These are phyloP conservation scores for Mylabris phalerata DNA, from an alignment of 1,140 invertebrate species.

Conservation along the genomic window DNA sequence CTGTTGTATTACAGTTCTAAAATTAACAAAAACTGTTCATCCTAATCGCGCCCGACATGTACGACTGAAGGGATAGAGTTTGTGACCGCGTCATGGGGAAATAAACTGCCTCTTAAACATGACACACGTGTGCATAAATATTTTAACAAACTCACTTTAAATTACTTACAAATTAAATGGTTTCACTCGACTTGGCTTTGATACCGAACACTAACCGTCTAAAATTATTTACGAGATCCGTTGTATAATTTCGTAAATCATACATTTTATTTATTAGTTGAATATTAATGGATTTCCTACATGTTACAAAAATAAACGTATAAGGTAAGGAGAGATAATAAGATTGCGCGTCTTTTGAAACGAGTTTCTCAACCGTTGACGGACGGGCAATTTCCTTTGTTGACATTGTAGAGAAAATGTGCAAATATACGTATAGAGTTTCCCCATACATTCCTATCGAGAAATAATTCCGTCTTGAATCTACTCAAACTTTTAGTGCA, in stretches of 20 bases:
- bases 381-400: conserved; percentile 8
- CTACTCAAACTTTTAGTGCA: conserved; percentile 6
- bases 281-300: too few relatives aligned
- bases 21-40: conserved; percentile 8
- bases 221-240: conserved; percentile 13
- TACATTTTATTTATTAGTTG: too few relatives aligned
- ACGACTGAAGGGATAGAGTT: conserved; percentile 7
- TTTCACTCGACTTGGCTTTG: conserved; percentile 15
- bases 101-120: conserved; percentile 18
- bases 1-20: neutral
- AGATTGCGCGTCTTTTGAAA: too few relatives aligned
- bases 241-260: too few relatives aligned
- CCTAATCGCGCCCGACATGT: conserved; percentile 10
- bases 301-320: too few relatives aligned
- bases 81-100: conserved; percentile 3
- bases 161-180: conserved; percentile 18
- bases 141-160: conserved; percentile 18
- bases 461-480: conserved; percentile 13
- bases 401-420: conserved; percentile 13
- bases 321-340: too few relatives aligned
- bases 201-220: conserved; percentile 12
- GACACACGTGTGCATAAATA: conserved; percentile 18
- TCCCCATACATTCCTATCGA: conserved; percentile 7
- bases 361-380: too few relatives aligned
- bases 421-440: conserved; percentile 14